A percentile compares a stretch with the other conserved stretches of the same genome.
These are phyloP conservation scores for Danaus chrysippus DNA, from an alignment of 2,888 invertebrate species.

Conservation along the genomic window DNA sequence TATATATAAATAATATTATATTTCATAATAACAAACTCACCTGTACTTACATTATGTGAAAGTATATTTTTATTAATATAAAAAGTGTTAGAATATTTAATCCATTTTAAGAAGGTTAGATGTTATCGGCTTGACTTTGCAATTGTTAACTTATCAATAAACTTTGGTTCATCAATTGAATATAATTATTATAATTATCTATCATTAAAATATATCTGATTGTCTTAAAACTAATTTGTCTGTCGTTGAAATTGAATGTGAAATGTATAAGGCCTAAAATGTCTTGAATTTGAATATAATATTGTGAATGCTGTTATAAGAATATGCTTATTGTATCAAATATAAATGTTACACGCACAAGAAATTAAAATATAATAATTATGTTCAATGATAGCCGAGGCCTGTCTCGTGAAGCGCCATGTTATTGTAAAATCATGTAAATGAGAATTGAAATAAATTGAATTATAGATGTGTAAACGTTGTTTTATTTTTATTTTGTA, in stretches of 20 bases:
- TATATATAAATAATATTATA: slow-evolving; percentile 28
- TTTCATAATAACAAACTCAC: slow-evolving; percentile 14
- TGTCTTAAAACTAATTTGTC: no score
- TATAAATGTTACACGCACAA: slow-evolving; percentile 21
- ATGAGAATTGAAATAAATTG: slow-evolving; percentile 56
- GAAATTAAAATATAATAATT: slow-evolving; percentile 24
- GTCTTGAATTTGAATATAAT: background rate
- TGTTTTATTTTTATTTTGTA: slow-evolving; percentile 44
- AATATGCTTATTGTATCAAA: background rate
- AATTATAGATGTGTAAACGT: slow-evolving; percentile 55
- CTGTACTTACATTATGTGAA: background rate
- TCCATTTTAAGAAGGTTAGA: no score
- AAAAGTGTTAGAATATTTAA: no score
- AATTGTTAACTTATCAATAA: no score
- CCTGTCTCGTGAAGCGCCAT: slow-evolving; percentile 20
- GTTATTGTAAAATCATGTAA: slow-evolving; percentile 45
- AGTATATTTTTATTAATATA: no score
- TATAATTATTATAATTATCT: no score
- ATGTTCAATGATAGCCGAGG: slow-evolving; percentile 23
- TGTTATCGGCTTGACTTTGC: no score
- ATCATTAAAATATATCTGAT: no score
- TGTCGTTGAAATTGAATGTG: no score
- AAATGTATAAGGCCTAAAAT: background rate
- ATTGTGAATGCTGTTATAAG: background rate
- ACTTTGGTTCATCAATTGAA: no score